A percentile compares a stretch with the other conserved stretches of the same genome.
Conservation (phyloP, 2,113 vertebrate genomes). For the Takifugu flavidus region DNA sequence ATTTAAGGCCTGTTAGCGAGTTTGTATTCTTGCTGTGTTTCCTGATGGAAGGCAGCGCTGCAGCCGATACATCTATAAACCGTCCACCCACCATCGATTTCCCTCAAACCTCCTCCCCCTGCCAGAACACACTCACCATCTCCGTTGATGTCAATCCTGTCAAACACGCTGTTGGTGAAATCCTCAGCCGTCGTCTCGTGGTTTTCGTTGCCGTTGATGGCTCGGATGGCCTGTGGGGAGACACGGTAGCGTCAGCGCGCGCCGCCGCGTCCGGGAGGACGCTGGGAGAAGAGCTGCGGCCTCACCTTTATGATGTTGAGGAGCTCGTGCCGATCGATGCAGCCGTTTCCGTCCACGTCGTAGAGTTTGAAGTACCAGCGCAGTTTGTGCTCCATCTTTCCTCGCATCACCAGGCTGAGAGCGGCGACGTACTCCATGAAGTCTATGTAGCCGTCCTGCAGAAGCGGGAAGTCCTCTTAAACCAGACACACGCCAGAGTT, state of each 20-base stretch:
- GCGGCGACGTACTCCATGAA: slow-evolving; percentile 93
- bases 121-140: slow-evolving; percentile 76
- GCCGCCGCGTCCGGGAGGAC: neutral
- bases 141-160: slow-evolving; percentile 86
- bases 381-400: slow-evolving; percentile 92
- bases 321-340: slow-evolving; percentile 87
- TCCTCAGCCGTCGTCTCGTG: slow-evolving; percentile 80
- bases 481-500: neutral
- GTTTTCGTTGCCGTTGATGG: slow-evolving; percentile 81
- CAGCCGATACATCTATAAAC: slow-evolving; percentile 11
- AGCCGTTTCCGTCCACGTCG: slow-evolving; percentile 89
- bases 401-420: slow-evolving; percentile 86
- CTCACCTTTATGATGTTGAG: slow-evolving; percentile 89
- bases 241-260: neutral
- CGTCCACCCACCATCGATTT: neutral
- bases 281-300: neutral
- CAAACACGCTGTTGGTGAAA: slow-evolving; percentile 87
- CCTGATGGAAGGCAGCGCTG: neutral
- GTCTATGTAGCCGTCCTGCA: slow-evolving; percentile 88
- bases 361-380: slow-evolving; percentile 94
- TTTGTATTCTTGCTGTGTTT: neutral
- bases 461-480: neutral
- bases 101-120: neutral
- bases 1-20: neutral
- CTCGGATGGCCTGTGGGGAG: slow-evolving; percentile 80